Base-by-base conservation (phyloP, 2,113 vertebrate genomes). In the Tinamus guttatus region DNA sequence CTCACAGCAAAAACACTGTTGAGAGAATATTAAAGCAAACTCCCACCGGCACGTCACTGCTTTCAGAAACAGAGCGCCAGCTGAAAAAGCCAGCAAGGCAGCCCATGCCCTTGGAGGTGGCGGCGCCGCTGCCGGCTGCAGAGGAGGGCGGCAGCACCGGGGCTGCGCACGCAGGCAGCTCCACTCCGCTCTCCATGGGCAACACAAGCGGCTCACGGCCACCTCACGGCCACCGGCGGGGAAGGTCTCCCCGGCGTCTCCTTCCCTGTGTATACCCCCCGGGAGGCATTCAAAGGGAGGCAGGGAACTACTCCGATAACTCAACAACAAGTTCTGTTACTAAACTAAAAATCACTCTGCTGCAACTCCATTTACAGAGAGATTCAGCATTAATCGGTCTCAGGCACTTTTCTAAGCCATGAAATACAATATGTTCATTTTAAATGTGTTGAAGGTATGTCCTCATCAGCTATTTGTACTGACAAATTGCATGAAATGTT, bases 301-400 rank as follows among this genome's bases (percentile, higher is more conserved):
- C 2, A 32, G 10, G 65, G 45, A 63, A 49, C 8, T 4, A 27
- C 49, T 13, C 45, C 12, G 7, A 38, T 15, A 47, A 47, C 52
- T 21, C 15, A 8, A 20, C 18, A 24, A 45, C 41, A 49, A 19
- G 8, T 2, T 68, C 34, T 73, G 75, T 63, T 80, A 3, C 77
- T 90, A 62, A 96, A 63, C 58, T 81, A 81, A 78, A 96, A 80
- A 87, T 52, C 60, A 30, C 71, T 90, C 86, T 82, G 56, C 74
- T 65, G 47, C 54, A 64, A 74, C 63, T 87, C 64, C 51, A 34
- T 43, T 74, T 71, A 27, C 43, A 38, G 32, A 63, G n/a, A 87
- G 69, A 92, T 81, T 81, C 60, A 58, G 74, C 75, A 70, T 79
- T 87, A 73, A 91, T 91, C 81, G 84, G 24, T 89, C 64, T 74